phyloP scores from a whole-genome alignment of 2,113 vertebrate species.

The Siniperca chuatsi region DNA sequence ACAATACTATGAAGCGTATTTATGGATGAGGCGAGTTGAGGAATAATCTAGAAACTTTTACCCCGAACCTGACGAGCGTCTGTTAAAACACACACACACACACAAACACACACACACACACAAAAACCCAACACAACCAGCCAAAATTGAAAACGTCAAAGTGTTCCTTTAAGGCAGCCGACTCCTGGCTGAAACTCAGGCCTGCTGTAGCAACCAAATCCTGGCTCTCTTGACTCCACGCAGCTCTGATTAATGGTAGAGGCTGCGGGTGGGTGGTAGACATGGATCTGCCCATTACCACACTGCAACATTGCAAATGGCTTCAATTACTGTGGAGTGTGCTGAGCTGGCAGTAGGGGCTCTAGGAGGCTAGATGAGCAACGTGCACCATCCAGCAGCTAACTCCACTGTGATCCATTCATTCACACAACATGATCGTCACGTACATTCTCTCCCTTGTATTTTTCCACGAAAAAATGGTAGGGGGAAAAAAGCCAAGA shows the following conservation, averaged over 20 bases:
- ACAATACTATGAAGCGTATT: conserved; percentile 9
- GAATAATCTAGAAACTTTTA: conserved; percentile 54
- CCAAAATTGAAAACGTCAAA: conserved; percentile 66
- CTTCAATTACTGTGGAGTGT: conserved; percentile 87
- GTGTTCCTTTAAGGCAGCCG: conserved; percentile 74
- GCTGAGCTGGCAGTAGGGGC: conserved; percentile 85
- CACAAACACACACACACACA: not conserved
- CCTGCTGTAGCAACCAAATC: conserved; percentile 78
- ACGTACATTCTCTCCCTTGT: conserved; percentile 27
- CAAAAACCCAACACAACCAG: conserved; percentile 22
- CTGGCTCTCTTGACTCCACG: conserved; percentile 77
- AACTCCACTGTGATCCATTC: conserved; percentile 71
- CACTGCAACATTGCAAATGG: conserved; percentile 87
- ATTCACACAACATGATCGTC: conserved; percentile 61
- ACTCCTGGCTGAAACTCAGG: conserved; percentile 77
- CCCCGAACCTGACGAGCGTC: not conserved
- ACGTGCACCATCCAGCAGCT: conserved; percentile 68
- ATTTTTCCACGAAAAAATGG: conserved; percentile 23
- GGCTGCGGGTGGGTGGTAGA: conserved; percentile 87
- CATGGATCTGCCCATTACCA: conserved; percentile 87
- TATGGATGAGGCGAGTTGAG: conserved; percentile 16
- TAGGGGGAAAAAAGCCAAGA: not conserved
- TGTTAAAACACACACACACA: not conserved
- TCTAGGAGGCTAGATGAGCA: conserved; percentile 76
- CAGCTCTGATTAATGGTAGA: conserved; percentile 87